Evolutionary conservation across 2,888 invertebrate species (phyloP), one percentile per base, ranked within the genome.

Genomic region (Electrophaes corylata): DNA sequence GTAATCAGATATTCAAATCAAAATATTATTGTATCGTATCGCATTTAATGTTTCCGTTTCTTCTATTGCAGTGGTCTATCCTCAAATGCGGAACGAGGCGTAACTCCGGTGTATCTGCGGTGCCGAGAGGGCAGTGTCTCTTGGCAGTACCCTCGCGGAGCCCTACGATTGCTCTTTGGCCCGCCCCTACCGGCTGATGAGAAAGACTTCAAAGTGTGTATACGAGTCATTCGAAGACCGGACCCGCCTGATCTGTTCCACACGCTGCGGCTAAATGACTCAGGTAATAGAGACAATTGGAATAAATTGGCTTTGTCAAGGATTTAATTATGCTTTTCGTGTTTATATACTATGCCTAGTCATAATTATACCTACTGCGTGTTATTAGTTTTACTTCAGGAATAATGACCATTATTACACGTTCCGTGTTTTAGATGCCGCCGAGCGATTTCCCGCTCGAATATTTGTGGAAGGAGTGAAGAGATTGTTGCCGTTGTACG

Each of bases 101-200:
- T 96, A 46, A 94, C 95, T 33, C 96, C 96, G 0, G 95, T 96
- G 33, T 96, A 96, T 85, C 93, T 96, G 47, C 93, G 96, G 23
- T 96, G 96, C 75, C 92, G 95, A 16, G 94, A 95, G 60, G 96
- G 96, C 20, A 86, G 90, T 16, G 93, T 96, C 10, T 92, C 93
- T n/a, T 96, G 96, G 96, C 83, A 93, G 70, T 96, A 96, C 79
- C 96, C 96, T 0, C 92, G 94, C 5, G 96, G 95, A 0, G 96
- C 96, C 0, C 86, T 96, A 14, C 86, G 96, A 18, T 92, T 96
- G 45, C 92, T 95, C 40, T 92, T 96, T 63, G 88, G 93, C 47
- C 92, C 94, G 31, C 93, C 94, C 33, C 84, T 94, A 67, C 94
- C 94, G 8, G 88, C 90, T 19, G 92, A 89, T 60, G 93, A 93